Conservation (phyloP, 2,113 vertebrate genomes). For the Scomber japonicus region DNA sequence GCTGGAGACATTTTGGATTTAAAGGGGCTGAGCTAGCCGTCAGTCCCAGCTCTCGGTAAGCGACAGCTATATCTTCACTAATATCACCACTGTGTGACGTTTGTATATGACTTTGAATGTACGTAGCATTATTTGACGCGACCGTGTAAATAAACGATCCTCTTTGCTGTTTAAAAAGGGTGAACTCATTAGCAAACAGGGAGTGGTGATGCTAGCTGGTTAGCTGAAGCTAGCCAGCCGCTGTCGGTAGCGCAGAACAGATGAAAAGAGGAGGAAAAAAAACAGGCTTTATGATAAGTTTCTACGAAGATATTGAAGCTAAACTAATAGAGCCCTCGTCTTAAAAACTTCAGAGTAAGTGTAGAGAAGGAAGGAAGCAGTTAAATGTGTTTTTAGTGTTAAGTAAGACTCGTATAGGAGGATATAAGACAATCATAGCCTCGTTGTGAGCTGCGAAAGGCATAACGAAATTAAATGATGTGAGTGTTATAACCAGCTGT, state of each 20-base stretch:
- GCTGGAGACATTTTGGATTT: slow-evolving; percentile 84
- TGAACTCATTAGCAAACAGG: slow-evolving; percentile 39
- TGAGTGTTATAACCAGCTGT: not conserved
- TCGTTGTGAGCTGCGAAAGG: not conserved
- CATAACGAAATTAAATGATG: not conserved
- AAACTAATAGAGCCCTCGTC: not conserved
- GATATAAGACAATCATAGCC: not conserved
- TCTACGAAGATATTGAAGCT: not conserved
- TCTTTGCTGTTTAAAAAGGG: not conserved
- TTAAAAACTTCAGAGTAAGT: no score
- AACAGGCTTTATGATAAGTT: not conserved
- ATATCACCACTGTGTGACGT: fast-evolving
- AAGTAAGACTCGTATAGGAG: not conserved
- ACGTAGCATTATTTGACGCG: fast-evolving
- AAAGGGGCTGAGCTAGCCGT: slow-evolving; percentile 77
- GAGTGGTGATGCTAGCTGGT: slow-evolving; percentile 77
- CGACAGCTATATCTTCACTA: slow-evolving; percentile 11
- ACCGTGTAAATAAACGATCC: fast-evolving
- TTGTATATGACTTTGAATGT: fast-evolving
- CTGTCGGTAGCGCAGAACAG: slow-evolving; percentile 15
- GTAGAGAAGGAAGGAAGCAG: fast-evolving
- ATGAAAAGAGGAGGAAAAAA: not conserved
- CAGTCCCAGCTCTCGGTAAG: slow-evolving; percentile 78
- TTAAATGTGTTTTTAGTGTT: fast-evolving
- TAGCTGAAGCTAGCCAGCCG: slow-evolving; percentile 54